Conservation (phyloP, 2,113 vertebrate genomes). For the Centropus unirufus region DNA sequence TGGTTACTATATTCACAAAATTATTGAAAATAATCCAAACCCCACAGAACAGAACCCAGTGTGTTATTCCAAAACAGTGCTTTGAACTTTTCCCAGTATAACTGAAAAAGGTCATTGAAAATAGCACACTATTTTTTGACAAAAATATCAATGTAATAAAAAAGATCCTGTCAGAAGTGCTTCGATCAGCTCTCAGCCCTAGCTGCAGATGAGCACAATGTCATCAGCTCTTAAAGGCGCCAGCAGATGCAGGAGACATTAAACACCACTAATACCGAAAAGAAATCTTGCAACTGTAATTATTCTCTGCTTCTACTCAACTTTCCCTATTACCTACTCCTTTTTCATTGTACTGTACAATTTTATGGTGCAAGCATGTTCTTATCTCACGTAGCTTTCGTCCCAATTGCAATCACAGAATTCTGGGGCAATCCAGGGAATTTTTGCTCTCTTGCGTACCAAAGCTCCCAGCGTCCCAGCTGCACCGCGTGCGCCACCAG, state of each 20-base stretch:
- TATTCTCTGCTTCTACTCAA: not conserved
- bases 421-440: not conserved
- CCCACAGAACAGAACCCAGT: not conserved
- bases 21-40: not conserved
- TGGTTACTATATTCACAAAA: not conserved
- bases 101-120: not conserved
- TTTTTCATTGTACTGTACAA: not conserved
- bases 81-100: not conserved
- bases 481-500: too few relatives aligned
- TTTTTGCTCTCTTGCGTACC: not conserved
- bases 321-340: not conserved
- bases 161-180: not conserved
- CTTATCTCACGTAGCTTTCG: fast-evolving
- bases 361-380: not conserved
- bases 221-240: not conserved
- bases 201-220: not conserved
- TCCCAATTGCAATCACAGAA: not conserved
- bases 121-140: not conserved
- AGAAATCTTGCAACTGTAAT: fast-evolving
- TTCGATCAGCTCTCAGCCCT: not conserved
- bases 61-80: not conserved
- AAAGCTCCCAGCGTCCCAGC: not conserved
- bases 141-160: not conserved
- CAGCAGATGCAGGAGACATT: not conserved
- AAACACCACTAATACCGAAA: not conserved